Evolutionary conservation across 2,888 invertebrate genomes (phyloP), one percentile per base, ranked within the genome.

Genomic region (Eupeodes latifasciatus): DNA sequence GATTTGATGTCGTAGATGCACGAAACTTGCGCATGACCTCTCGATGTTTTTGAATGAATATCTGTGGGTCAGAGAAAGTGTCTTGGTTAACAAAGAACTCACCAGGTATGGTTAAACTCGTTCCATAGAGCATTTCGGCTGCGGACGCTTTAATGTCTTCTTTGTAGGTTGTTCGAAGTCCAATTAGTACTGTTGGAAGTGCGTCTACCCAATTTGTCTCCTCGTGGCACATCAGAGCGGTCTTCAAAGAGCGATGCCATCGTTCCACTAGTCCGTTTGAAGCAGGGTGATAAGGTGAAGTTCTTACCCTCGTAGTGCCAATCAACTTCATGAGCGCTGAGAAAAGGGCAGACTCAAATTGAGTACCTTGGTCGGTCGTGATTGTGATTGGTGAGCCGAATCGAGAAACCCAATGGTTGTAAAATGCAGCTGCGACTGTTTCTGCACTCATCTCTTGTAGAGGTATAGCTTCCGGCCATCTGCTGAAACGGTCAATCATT

Each of bases 191-290:
- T 40, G 71, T 81, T 12, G 76, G 81, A 64, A 88, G 67, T 1
- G 62, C 51, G 11, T 81, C 76, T 3, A 62, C 75, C 81, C 19
- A 79, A 51, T 77, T 77, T 27, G 69, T 69, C 34, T 66, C 44
- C 44, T 77, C 49, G n/a, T n/a, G 78, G n/a, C 82, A 82, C 75
- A 85, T 72, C 10, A 79, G 62, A 4, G 57, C 82, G 6, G 81
- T 51, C 51, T 86, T 82, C 10, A 79, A 53, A 14, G 82, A 66
- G 10, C 82, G 69, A 16, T 89, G 81, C 76, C 72, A 80, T 10
- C 79, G 79, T 61, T 89, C 82, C 4, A 82, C 51, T 34, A 89
- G n/a, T 7, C 85, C 83, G 55, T 89, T 89, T 12, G 85, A 77
- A 36, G 75, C 49, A 6, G 85, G 81, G 57, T 89, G 80, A 40